Evolutionary conservation across 2,888 invertebrate genomes (phyloP).

Genomic region (Eupelmus urozonus): DNA sequence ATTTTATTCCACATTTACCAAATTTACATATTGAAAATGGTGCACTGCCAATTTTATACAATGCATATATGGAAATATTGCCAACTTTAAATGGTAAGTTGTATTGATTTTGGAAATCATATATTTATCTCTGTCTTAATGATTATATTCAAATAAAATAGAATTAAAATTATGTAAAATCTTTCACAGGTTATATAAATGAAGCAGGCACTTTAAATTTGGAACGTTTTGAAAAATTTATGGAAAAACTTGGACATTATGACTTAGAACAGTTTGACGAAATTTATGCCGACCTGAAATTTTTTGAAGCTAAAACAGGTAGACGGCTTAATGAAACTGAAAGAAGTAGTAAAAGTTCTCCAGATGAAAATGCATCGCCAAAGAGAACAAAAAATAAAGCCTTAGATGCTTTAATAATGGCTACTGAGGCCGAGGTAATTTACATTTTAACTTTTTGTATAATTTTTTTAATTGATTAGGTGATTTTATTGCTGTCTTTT

Average conservation of each 20-base stretch:
- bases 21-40: slow-evolving; percentile 95
- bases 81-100: slow-evolving; percentile 88
- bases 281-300: slow-evolving; percentile 88
- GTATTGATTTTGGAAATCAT: neutral
- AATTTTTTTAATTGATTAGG: slow-evolving; percentile 6
- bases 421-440: slow-evolving; percentile 45
- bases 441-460: slow-evolving; percentile 8
- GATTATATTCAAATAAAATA: slow-evolving; percentile 10
- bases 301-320: slow-evolving; percentile 89
- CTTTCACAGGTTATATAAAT: slow-evolving; percentile 90
- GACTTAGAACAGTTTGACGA: slow-evolving; percentile 88
- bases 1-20: slow-evolving; percentile 97
- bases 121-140: neutral
- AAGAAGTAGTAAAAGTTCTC: slow-evolving; percentile 72
- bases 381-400: slow-evolving; percentile 73
- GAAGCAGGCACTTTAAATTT: slow-evolving; percentile 92
- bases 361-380: slow-evolving; percentile 62
- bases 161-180: slow-evolving; percentile 2
- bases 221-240: slow-evolving; percentile 89
- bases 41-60: slow-evolving; percentile 91
- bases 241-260: slow-evolving; percentile 85
- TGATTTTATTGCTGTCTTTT: neutral
- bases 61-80: slow-evolving; percentile 91
- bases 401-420: slow-evolving; percentile 71
- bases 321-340: slow-evolving; percentile 78